These are phyloP conservation scores for Chaetophractus vellerosus DNA, from an alignment of 2,797 vertebrate genomes.

Conservation along the genomic window DNA sequence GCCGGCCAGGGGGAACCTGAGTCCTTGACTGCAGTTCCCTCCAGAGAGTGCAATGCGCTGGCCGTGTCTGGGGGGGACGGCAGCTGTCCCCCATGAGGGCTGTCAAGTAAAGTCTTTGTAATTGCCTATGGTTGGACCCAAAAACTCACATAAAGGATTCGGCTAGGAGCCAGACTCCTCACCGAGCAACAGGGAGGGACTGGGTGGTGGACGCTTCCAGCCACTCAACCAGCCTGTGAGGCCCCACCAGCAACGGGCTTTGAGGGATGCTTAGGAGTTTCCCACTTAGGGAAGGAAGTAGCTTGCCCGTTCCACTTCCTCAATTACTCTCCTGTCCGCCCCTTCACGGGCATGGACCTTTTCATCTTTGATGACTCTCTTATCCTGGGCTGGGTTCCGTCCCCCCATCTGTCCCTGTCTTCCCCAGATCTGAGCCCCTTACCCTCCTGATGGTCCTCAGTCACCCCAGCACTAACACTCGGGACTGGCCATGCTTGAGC, in stretches of 20 bases:
- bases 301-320: background rate
- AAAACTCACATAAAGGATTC: too few relatives aligned
- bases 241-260: background rate
- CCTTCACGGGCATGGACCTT: background rate
- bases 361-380: background rate
- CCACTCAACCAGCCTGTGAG: rapidly evolving
- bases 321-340: background rate
- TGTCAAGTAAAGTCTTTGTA: too few relatives aligned
- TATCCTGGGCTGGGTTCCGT: background rate
- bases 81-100: too few relatives aligned
- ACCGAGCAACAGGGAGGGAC: rapidly evolving
- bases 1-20: too few relatives aligned
- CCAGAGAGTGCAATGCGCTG: too few relatives aligned
- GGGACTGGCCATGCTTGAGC: background rate
- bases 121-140: too few relatives aligned
- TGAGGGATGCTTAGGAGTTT: background rate
- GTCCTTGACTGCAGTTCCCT: too few relatives aligned
- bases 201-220: background rate
- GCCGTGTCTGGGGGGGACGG: too few relatives aligned
- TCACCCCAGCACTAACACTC: background rate
- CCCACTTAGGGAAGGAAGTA: background rate
- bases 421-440: background rate
- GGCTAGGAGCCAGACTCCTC: too few relatives aligned
- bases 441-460: background rate
- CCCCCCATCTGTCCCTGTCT: background rate